Evolutionary conservation across 2,797 vertebrate species (phyloP).

Genomic region (Sebastes wilsoni): DNA sequence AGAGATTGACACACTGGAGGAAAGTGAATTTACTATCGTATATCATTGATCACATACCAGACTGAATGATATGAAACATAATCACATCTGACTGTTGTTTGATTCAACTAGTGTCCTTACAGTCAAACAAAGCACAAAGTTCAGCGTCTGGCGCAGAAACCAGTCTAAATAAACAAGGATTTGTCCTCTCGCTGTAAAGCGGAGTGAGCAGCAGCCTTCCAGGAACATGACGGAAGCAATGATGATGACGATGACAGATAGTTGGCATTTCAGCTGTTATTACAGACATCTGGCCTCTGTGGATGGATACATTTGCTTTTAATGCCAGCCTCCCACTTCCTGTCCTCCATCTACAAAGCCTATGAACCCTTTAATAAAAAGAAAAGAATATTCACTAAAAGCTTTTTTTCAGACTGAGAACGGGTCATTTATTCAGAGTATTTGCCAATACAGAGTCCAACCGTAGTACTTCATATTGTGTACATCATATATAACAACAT

Average conservation of each 20-base stretch:
- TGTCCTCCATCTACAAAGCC: neutral
- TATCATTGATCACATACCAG: neutral
- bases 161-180: neutral
- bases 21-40: neutral
- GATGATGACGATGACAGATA: constrained; percentile 1
- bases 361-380: constrained; percentile 14
- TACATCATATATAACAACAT: too few relatives aligned
- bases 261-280: constrained; percentile 41
- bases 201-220: neutral
- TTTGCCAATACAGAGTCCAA: neutral
- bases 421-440: neutral
- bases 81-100: neutral
- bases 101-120: neutral
- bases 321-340: constrained; percentile 20
- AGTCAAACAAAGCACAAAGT: neutral
- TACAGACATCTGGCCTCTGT: constrained; percentile 31
- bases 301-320: constrained; percentile 21
- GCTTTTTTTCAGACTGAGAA: neutral
- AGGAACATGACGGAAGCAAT: constrained; percentile 2
- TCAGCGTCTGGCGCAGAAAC: neutral
- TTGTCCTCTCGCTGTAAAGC: neutral
- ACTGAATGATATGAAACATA: neutral
- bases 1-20: neutral
- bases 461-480: neutral
- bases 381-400: neutral